These are phyloP conservation scores for Gambusia affinis DNA, from an alignment of 2,113 vertebrate species.

Conservation along the genomic window DNA sequence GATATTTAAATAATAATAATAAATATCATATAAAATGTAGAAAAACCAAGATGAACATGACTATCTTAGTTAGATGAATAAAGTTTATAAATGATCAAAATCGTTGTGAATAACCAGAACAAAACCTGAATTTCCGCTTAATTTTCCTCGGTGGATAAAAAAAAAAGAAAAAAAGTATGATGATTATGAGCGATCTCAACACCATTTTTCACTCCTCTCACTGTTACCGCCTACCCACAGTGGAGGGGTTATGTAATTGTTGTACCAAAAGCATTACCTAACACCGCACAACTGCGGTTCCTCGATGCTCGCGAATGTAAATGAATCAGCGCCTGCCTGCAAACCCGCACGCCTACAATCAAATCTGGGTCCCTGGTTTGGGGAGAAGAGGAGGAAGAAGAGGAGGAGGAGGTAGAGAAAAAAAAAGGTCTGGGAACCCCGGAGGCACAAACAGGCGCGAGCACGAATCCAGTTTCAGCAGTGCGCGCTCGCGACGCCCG, in stretches of 20 bases:
- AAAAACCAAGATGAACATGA: no score
- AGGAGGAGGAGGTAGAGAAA: background rate
- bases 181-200: conserved; percentile 47
- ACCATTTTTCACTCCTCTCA: conserved; percentile 64
- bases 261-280: conserved; percentile 63
- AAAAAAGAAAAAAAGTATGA: conserved; percentile 28
- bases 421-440: conserved; percentile 37
- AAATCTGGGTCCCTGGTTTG: conserved; percentile 34
- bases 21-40: no score
- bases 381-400: background rate
- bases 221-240: conserved; percentile 63
- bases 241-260: conserved; percentile 64
- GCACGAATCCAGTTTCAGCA: conserved; percentile 27
- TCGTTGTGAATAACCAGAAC: no score
- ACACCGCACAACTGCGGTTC: conserved; percentile 53
- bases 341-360: conserved; percentile 5
- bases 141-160: conserved; percentile 18
- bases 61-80: no score
- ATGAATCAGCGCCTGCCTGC: background rate
- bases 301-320: conserved; percentile 20
- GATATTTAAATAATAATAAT: no score
- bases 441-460: conserved; percentile 52
- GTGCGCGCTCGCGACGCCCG: conserved; percentile 61
- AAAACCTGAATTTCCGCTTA: background rate
- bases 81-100: no score